These are phyloP conservation scores for Rotaria magnacalcarata DNA, from an alignment of 2,888 invertebrate genomes.

Conservation along the genomic window DNA sequence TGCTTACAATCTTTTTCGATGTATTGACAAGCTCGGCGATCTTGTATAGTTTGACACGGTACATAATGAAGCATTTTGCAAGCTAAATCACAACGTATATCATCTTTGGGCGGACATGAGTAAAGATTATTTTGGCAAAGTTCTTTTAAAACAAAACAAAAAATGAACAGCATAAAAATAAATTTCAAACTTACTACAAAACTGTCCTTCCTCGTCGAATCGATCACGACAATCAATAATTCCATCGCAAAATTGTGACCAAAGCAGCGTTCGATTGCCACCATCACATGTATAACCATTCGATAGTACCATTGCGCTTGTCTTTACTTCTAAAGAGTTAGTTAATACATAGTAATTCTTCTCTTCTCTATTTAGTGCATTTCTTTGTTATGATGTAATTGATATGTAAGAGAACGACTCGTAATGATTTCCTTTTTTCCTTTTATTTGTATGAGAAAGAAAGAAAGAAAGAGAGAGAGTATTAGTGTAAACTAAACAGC, in stretches of 20 bases:
- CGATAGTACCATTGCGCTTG: not conserved
- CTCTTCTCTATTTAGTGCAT: not conserved
- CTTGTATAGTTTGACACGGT: slow-evolving; percentile 31
- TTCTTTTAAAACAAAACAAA: not conserved
- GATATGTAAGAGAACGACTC: not conserved
- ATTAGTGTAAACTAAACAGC: not conserved
- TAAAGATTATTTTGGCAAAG: slow-evolving; percentile 1
- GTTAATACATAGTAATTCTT: not conserved
- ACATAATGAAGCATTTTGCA: not conserved
- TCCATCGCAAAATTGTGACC: slow-evolving; percentile 32
- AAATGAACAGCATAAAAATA: too few species aligned
- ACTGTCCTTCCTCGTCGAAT: not conserved
- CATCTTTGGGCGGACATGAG: slow-evolving; percentile 28
- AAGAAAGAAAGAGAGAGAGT: not conserved
- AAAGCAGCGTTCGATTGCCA: not conserved
- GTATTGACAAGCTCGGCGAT: not conserved
- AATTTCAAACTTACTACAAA: slow-evolving; percentile 2
- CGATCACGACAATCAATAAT: not conserved
- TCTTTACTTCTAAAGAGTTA: not conserved
- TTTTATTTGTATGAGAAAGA: not conserved
- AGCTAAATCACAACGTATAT: slow-evolving; percentile 34
- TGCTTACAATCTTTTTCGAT: not conserved
- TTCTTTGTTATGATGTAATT: not conserved
- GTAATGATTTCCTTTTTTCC: not conserved
- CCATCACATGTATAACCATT: slow-evolving; percentile 1